Conservation (phyloP, 2,888 invertebrate species). For the Diarsia rubi region DNA sequence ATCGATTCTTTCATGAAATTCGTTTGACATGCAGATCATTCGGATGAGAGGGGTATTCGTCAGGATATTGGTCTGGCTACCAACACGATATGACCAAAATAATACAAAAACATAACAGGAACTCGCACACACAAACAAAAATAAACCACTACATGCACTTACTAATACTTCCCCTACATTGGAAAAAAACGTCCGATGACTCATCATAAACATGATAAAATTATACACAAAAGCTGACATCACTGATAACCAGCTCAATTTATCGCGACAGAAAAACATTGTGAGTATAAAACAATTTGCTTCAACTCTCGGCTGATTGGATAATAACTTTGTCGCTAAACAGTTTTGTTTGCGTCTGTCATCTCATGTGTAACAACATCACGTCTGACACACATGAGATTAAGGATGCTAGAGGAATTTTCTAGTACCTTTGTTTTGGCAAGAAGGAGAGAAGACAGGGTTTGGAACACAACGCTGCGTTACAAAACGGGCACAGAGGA, state of each 20-base stretch:
- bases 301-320: conserved; percentile 66
- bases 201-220: conserved; percentile 56
- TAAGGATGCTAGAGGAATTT: conserved; percentile 6
- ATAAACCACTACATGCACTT: conserved; percentile 14
- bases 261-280: conserved; percentile 62
- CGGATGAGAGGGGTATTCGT: too few relatives aligned
- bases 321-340: conserved; percentile 68
- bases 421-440: background rate
- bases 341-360: conserved; percentile 61
- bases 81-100: background rate
- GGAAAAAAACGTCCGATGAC: conserved; percentile 47
- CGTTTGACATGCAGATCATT: too few relatives aligned
- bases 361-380: conserved; percentile 47
- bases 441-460: background rate
- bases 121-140: background rate
- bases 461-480: too few relatives aligned
- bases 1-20: too few relatives aligned
- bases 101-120: background rate
- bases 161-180: conserved; percentile 18
- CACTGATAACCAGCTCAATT: conserved; percentile 63
- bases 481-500: too few relatives aligned
- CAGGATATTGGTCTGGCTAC: too few relatives aligned
- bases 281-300: conserved; percentile 61
- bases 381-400: conserved; percentile 48
- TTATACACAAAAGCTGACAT: conserved; percentile 65